Evolutionary conservation across 2,113 vertebrate genomes (phyloP).

Genomic region (Anolis sagrei): DNA sequence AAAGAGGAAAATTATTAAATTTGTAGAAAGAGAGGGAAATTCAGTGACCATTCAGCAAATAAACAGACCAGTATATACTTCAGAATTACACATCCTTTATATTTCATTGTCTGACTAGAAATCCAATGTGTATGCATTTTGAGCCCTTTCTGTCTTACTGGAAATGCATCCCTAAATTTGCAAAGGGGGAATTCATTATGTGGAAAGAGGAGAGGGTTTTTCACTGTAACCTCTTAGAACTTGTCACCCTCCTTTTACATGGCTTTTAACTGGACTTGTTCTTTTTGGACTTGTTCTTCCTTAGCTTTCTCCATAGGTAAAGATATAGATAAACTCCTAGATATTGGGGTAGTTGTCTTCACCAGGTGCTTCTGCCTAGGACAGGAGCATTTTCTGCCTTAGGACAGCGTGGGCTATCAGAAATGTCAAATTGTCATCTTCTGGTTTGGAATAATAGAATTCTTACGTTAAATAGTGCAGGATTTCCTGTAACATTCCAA

Average conservation of each 20-base stretch:
- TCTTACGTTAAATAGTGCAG: too few relatives aligned
- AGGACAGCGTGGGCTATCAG: too few relatives aligned
- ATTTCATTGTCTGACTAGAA: background rate
- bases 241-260: background rate
- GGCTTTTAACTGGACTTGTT: background rate
- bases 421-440: too few relatives aligned
- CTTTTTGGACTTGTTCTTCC: too few relatives aligned
- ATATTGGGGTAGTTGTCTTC: too few relatives aligned
- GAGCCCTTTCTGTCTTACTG: background rate
- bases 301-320: too few relatives aligned
- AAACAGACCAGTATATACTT: background rate
- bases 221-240: background rate
- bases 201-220: background rate
- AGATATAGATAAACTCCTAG: too few relatives aligned
- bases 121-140: background rate
- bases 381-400: too few relatives aligned
- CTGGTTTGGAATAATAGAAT: too few relatives aligned
- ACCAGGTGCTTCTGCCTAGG: too few relatives aligned
- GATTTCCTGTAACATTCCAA: too few relatives aligned
- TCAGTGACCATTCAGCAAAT: background rate
- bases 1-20: background rate
- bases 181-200: background rate
- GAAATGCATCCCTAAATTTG: background rate
- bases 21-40: background rate
- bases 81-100: background rate